Evolutionary conservation across 1,140 invertebrate genomes (phyloP).

Genomic region (Drosophila sturtevanti): DNA sequence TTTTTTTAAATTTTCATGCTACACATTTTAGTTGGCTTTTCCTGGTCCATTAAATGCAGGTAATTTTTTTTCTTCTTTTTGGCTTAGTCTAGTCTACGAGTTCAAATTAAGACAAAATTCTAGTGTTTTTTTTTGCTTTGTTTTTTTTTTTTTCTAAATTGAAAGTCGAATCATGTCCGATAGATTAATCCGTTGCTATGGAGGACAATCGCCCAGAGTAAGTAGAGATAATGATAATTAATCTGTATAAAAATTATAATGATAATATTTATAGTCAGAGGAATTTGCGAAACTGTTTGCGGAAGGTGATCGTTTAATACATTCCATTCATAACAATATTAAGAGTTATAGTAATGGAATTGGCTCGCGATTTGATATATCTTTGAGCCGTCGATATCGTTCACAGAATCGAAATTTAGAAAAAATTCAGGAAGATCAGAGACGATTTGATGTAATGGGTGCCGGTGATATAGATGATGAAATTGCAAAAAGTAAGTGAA

Average conservation of each 20-base stretch:
- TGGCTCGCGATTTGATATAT: not conserved
- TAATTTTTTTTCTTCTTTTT: not conserved
- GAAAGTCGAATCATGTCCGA: not conserved
- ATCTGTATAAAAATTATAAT: too few relatives aligned
- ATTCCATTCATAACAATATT: not conserved
- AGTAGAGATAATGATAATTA: not conserved
- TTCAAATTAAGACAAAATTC: not conserved
- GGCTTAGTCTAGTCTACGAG: not conserved
- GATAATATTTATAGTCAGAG: not conserved
- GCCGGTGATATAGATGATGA: constrained; percentile 11
- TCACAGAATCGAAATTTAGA: not conserved
- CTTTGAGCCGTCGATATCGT: not conserved
- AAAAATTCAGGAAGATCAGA: not conserved
- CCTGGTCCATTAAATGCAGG: not conserved
- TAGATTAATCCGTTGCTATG: not conserved
- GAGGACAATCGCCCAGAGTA: not conserved
- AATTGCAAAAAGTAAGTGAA: constrained; percentile 18
- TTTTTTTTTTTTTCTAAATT: not conserved
- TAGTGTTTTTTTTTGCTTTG: not conserved
- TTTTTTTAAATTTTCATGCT: too few relatives aligned
- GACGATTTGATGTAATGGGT: not conserved
- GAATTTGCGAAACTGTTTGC: not conserved
- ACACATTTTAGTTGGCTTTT: not conserved
- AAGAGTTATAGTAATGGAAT: not conserved
- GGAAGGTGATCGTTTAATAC: not conserved